Base-by-base conservation (phyloP, 2,797 vertebrate species). In the Sphaeramia orbicularis region DNA sequence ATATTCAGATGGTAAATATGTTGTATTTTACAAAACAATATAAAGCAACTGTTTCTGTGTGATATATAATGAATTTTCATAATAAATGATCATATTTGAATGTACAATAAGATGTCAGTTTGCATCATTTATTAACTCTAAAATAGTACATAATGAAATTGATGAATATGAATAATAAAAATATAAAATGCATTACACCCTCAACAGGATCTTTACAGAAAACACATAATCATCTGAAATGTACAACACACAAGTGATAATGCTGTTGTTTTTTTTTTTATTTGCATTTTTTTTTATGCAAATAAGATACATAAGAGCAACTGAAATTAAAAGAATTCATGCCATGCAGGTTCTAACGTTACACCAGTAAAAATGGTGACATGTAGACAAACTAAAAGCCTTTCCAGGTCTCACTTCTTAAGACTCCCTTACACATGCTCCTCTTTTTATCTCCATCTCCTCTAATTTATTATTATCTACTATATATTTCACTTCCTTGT, bases 201-300 rank as follows among this genome's bases (percentile, higher is more conserved):
- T 18, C 2, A 36, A 27, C 7, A 24, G 24, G 9, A 30, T 45
- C 11, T 37, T 38, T 51, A 41, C 7, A 42, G 24, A 10, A 7
- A 16, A 27, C 35, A 64, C 8, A 53, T 19, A 45, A 59, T 37
- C n/a, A 15, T 4, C 19, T 5, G 40, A 67, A 16, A 38, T 21
- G 8, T 4, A 14, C 3, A 63, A 50, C 52, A 27, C 13, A 42
- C 11, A 24, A 24, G 21, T 24, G 21, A 24, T 24, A 24, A 24
- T 2, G 21, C 5, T 24, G n/a, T n/a, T 2, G 24, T 24, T 24
- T 24, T 5, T 5, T 24, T 24, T 2, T 24, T 24, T 24, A n/a
- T n/a, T n/a, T n/a, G n/a, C n/a, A n/a, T n/a, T n/a, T n/a, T n/a
- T n/a, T n/a, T n/a, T n/a, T n/a, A n/a, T 24, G 21, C 21, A 24